Evolutionary conservation across 1,140 invertebrate genomes (phyloP).

Genomic region (Heliconius himera): DNA sequence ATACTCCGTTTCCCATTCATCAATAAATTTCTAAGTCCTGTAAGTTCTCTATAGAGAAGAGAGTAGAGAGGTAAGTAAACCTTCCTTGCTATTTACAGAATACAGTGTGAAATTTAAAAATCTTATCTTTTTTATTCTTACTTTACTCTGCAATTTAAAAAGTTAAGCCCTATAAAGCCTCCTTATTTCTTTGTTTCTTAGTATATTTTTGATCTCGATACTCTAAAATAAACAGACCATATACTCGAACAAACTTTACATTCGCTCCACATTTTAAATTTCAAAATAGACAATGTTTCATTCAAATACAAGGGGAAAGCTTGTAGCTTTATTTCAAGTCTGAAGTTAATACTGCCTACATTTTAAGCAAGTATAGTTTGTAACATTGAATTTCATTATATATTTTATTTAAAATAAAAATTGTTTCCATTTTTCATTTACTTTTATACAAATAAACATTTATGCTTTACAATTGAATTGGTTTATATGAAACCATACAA

Average conservation of each 20-base stretch:
- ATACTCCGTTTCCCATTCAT: too few species aligned
- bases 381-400: not conserved
- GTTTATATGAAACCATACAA: not conserved
- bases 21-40: too few species aligned
- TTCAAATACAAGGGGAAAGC: conserved; percentile 14
- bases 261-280: not conserved
- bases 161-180: not conserved
- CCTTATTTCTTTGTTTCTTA: not conserved
- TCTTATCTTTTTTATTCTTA: too few species aligned
- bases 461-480: conserved; percentile 7
- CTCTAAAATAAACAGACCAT: not conserved
- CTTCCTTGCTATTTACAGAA: too few species aligned
- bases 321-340: conserved; percentile 20
- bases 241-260: not conserved
- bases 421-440: too few species aligned
- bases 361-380: not conserved
- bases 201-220: not conserved
- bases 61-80: too few species aligned
- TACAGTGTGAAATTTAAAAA: too few species aligned
- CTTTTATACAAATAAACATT: not conserved
- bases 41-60: too few species aligned
- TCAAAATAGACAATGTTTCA: conserved; percentile 22
- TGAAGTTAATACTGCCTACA: conserved; percentile 7
- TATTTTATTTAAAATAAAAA: too few species aligned
- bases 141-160: too few species aligned